Evolutionary conservation across 2,113 vertebrate species (phyloP), one percentile per base, ranked within the genome.

Genomic region (Cryptomyrus ogoouensis): DNA sequence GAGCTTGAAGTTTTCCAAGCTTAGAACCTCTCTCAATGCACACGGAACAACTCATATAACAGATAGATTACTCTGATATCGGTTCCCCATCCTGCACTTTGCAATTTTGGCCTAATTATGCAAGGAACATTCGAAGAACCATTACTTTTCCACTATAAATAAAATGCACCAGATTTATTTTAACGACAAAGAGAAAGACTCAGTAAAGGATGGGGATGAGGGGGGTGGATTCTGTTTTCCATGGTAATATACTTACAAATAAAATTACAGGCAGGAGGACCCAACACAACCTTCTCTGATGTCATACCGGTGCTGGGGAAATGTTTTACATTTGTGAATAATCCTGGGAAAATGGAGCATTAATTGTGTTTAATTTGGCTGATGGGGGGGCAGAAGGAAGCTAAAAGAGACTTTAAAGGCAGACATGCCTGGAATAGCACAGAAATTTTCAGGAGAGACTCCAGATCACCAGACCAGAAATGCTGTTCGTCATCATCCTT

Each of bases 361-460:
- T 89, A 27, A 89, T 8, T 44, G 15, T 44, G 89, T 83, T 89
- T 89, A 44, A 44, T 52, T 83, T 83, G 50, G 49, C 74, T 42
- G 50, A 58, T 39, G 19, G 21, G 35, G 24, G 3, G 53, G 47
- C 24, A 10, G 10, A 56, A 83, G 47, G 17, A 47, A 35, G 52
- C 52, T 88, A 52, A 35, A 5, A 56, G 49, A 50, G 0, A 5
- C 5, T 39, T 77, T 3, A 80, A 46, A 80, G 46, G 70, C 66
- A 52, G 70, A 50, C 42, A 27, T 17, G 44, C 46, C 15, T 56
- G 89, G 89, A 49, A 27, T 8, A 46, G 6, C 87, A 44, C 27
- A 44, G 39, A 19, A 88, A 88, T 24, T 21, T 31, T 7, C 49
- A 66, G 70, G 42, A 85, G 53, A 17, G 80, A 46, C 24, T 31